phyloP scores from a whole-genome alignment of 2,888 invertebrate genomes.

The Morpho achilles region DNA sequence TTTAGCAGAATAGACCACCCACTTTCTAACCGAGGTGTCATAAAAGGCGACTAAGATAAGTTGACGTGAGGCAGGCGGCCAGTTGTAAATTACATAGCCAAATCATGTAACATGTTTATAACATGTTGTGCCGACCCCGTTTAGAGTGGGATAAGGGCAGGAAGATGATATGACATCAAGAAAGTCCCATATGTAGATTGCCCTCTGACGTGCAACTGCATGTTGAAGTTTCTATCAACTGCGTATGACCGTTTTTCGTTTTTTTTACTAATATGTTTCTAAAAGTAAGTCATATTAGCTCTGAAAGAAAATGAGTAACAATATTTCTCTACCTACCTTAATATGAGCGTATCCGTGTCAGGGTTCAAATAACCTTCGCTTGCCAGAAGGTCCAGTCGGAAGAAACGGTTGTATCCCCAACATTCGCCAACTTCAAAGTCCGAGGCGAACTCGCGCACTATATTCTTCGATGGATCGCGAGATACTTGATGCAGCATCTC shows the following conservation, averaged over 20 bases:
- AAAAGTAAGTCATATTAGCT: background rate
- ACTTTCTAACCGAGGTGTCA: too few species aligned
- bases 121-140: too few species aligned
- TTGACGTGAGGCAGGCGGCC: too few species aligned
- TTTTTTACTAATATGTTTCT: too few species aligned
- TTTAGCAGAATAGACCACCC: too few species aligned
- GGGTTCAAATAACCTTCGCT: slow-evolving; percentile 94
- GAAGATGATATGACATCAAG: too few species aligned
- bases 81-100: too few species aligned
- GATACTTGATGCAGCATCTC: slow-evolving; percentile 96
- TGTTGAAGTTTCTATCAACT: slow-evolving; percentile 69
- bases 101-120: too few species aligned
- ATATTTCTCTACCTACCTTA: slow-evolving; percentile 77
- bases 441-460: slow-evolving; percentile 95
- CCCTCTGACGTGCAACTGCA: slow-evolving; percentile 91
- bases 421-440: slow-evolving; percentile 98
- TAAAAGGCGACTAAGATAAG: too few species aligned
- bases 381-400: slow-evolving; percentile 91
- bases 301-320: too few species aligned
- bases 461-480: slow-evolving; percentile 90
- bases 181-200: slow-evolving; percentile 74
- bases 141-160: too few species aligned
- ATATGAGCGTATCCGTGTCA: slow-evolving; percentile 89
- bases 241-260: too few species aligned
- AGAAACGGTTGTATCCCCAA: slow-evolving; percentile 97